A percentile compares a stretch with the other conserved stretches of the same genome.
These are phyloP conservation scores for Alca torda DNA, from an alignment of 2,797 vertebrate species.

Conservation along the genomic window DNA sequence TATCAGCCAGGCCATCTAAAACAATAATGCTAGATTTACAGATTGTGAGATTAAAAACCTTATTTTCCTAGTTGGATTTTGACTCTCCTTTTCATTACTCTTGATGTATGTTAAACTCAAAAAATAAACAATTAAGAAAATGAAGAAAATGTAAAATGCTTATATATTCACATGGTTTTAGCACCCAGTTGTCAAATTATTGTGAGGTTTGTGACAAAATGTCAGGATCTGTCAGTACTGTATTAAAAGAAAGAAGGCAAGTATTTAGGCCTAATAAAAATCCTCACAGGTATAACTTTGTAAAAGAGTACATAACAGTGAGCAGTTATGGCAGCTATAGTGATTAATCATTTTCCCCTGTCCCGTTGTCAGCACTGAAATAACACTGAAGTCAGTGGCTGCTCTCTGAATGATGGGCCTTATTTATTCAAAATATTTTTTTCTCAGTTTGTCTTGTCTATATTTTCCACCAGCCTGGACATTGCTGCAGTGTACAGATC, in stretches of 20 bases:
- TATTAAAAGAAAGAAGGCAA: neutral
- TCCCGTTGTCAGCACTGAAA: neutral
- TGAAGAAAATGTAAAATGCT: neutral
- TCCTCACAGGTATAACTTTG: neutral
- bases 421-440: neutral
- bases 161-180: neutral
- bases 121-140: neutral
- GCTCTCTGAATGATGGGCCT: neutral
- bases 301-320: neutral
- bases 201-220: neutral
- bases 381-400: neutral
- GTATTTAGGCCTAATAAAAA: neutral
- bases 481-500: neutral
- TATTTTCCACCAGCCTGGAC: neutral
- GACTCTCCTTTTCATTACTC: neutral
- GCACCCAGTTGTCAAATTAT: neutral
- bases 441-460: neutral
- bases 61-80: neutral
- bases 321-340: neutral
- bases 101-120: neutral
- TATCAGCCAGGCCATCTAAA: neutral
- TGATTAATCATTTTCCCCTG: neutral
- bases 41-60: neutral
- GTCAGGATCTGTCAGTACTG: neutral
- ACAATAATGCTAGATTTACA: neutral